Conservation (phyloP, 2,888 invertebrate genomes). For the Phengaris arion region DNA sequence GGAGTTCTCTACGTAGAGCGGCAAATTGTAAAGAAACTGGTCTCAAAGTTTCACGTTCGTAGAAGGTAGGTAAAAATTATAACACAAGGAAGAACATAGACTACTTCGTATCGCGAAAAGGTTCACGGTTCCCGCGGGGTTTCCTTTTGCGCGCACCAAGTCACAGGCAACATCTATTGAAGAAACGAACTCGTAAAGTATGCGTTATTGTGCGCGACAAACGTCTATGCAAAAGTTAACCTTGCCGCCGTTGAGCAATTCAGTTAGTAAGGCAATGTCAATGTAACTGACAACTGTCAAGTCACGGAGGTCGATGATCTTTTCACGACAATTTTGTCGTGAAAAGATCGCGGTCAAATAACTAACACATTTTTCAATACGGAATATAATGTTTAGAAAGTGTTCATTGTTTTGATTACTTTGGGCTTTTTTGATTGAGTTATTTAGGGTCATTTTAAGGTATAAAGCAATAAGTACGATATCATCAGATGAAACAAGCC, state of each 20-base stretch:
- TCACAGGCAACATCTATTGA: no score
- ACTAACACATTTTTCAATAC: conserved; percentile 6
- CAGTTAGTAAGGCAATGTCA: conserved; percentile 35
- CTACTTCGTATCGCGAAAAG: no score
- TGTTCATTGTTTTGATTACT: neutral
- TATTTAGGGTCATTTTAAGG: neutral
- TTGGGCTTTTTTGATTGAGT: neutral
- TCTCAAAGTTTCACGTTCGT: neutral
- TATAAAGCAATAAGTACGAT: neutral
- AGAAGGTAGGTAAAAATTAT: no score
- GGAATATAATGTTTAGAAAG: neutral
- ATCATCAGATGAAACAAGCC: no score
- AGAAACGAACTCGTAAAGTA: no score
- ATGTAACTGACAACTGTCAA: conserved; percentile 38
- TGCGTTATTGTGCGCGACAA: neutral
- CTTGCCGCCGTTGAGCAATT: conserved; percentile 12
- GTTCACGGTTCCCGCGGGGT: no score
- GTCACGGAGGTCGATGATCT: conserved; percentile 39
- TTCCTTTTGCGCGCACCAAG: no score
- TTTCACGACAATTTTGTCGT: conserved; percentile 31
- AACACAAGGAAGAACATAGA: no score
- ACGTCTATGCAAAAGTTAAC: conserved; percentile 8
- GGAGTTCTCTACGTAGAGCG: neutral
- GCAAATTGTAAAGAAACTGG: neutral
- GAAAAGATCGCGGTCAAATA: conserved; percentile 13